These are phyloP conservation scores for Macquaria ambigua DNA, from an alignment of 2,113 vertebrate genomes.

Conservation along the genomic window DNA sequence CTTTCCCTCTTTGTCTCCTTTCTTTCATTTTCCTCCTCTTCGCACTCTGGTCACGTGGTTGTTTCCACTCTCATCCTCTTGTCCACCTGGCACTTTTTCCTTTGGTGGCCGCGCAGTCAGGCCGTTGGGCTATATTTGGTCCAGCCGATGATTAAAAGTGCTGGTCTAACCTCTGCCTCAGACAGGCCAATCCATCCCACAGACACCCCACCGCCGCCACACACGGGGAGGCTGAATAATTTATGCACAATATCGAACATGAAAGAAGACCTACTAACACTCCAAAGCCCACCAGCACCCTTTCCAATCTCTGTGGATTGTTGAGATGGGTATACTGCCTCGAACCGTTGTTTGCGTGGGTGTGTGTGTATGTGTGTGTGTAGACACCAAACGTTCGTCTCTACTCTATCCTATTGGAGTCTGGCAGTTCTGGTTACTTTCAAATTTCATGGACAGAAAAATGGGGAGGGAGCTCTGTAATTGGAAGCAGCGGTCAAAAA, in stretches of 20 bases:
- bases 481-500: constrained; percentile 75
- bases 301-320: constrained; percentile 65
- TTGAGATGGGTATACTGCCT: constrained; percentile 57
- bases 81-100: constrained; percentile 51
- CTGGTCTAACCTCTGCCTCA: constrained; percentile 83
- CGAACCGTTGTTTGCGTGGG: constrained; percentile 58
- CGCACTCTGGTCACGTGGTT: constrained; percentile 26
- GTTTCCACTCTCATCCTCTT: constrained; percentile 39
- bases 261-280: constrained; percentile 85
- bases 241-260: constrained; percentile 88
- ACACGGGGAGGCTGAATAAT: constrained; percentile 84
- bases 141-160: constrained; percentile 86
- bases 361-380: constrained; percentile 25
- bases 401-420: constrained; percentile 44
- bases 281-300: constrained; percentile 67
- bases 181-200: constrained; percentile 87
- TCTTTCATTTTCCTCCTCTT: constrained; percentile 7
- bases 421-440: constrained; percentile 61
- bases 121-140: constrained; percentile 84
- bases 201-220: constrained; percentile 81
- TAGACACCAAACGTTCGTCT: constrained; percentile 31
- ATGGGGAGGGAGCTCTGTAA: constrained; percentile 69
- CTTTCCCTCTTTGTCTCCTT: constrained; percentile 17
- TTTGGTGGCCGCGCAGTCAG: constrained; percentile 60
- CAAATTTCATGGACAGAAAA: constrained; percentile 65